These are phyloP conservation scores for Drosophila sucinea DNA, from an alignment of 1,140 invertebrate genomes.

Conservation along the genomic window DNA sequence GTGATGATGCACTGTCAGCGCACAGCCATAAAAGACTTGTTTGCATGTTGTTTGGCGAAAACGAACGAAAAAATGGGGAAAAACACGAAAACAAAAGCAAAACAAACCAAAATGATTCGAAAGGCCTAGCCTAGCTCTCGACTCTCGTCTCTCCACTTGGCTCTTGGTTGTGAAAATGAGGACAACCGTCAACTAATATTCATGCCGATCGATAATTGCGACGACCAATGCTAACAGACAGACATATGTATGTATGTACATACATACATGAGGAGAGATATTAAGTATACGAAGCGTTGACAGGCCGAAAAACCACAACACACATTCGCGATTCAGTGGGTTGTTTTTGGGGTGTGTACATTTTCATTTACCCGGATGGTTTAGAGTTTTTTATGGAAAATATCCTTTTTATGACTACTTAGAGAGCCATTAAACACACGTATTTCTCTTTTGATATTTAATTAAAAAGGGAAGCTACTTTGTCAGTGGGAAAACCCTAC, in stretches of 20 bases:
- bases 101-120: constrained; percentile 43
- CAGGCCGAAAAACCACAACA: constrained; percentile 39
- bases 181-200: constrained; percentile 71
- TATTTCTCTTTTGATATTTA: too few relatives aligned
- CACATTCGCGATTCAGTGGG: constrained; percentile 68
- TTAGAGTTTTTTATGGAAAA: not conserved
- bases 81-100: constrained; percentile 12
- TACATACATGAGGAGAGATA: constrained; percentile 5
- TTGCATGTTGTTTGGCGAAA: constrained; percentile 65
- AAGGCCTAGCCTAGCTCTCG: constrained; percentile 31
- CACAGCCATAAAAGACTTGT: constrained; percentile 73
- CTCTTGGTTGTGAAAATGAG: constrained; percentile 59
- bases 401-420: too few relatives aligned
- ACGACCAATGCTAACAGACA: constrained; percentile 69
- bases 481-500: too few relatives aligned
- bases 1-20: constrained; percentile 79
- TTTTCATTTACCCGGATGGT: constrained; percentile 9
- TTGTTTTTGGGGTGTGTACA: constrained; percentile 62
- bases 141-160: not conserved
- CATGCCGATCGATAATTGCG: constrained; percentile 76
- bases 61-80: constrained; percentile 24
- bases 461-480: too few relatives aligned
- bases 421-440: too few relatives aligned
- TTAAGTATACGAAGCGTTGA: constrained; percentile 74
- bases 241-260: not conserved